phyloP scores from a whole-genome alignment of 2,113 vertebrate species.

The Labeo catla region DNA sequence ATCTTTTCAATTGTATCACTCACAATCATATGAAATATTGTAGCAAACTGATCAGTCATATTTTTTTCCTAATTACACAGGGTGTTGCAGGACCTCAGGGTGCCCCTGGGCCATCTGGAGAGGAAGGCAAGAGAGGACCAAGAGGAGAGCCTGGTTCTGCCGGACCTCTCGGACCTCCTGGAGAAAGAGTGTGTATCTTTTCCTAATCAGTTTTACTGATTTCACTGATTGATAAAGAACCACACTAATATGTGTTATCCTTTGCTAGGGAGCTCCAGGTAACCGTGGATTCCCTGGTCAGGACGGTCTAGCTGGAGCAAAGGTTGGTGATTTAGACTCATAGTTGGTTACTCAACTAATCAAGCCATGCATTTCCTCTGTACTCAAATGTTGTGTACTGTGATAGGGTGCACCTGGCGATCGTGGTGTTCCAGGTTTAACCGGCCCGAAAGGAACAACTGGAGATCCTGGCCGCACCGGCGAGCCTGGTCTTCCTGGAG shows the following conservation, averaged over 20 bases:
- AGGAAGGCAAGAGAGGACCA: constrained; percentile 95
- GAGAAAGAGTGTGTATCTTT: constrained; percentile 86
- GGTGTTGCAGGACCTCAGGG: constrained; percentile 89
- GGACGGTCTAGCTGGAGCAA: constrained; percentile 93
- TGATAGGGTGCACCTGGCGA: constrained; percentile 91
- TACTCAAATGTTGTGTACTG: constrained; percentile 21
- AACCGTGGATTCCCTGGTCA: constrained; percentile 98
- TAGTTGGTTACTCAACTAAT: neutral
- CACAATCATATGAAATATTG: neutral
- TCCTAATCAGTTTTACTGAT: neutral
- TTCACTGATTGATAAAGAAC: neutral
- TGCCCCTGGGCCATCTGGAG: constrained; percentile 85
- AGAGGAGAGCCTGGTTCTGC: constrained; percentile 92
- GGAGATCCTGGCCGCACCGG: constrained; percentile 93
- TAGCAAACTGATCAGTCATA: constrained; percentile 25
- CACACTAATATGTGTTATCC: constrained; percentile 18
- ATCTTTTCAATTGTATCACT: neutral
- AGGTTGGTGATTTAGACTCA: constrained; percentile 76
- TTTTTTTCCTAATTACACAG: constrained; percentile 64
- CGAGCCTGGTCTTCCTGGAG: constrained; percentile 93
- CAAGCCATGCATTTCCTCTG: neutral
- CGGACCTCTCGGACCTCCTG: constrained; percentile 89
- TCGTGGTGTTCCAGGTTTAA: constrained; percentile 86
- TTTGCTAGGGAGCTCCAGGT: constrained; percentile 88
- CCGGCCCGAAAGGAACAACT: constrained; percentile 86